phyloP scores from a whole-genome alignment of 2,797 vertebrate species.

The Pangasius sanitwongsei region DNA sequence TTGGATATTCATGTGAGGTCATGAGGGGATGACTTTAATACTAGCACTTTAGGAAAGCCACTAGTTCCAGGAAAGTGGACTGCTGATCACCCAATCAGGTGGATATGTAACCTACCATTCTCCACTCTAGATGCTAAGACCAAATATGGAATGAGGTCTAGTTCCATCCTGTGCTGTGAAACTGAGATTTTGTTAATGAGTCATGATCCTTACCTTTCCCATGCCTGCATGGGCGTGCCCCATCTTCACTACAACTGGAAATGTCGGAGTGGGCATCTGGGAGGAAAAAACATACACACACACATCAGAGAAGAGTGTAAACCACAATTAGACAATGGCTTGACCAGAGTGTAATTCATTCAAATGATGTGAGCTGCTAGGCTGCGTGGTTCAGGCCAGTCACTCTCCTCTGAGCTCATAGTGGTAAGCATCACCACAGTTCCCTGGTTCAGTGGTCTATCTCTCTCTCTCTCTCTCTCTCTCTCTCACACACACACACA shows the following conservation, averaged over 20 bases:
- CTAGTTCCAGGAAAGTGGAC: neutral
- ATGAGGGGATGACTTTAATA: neutral
- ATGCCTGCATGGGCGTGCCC: constrained; percentile 93
- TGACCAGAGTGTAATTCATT: constrained; percentile 18
- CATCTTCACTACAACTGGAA: constrained; percentile 93
- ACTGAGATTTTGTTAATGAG: neutral
- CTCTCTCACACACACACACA: neutral
- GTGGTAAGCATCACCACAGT: neutral
- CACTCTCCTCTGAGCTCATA: constrained; percentile 27
- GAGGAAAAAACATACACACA: constrained; percentile 6
- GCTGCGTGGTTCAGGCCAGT: neutral
- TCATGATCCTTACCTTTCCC: constrained; percentile 85
- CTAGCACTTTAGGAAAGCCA: neutral
- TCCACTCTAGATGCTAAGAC: neutral
- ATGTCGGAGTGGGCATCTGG: constrained; percentile 81
- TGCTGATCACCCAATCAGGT: neutral
- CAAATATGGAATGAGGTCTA: neutral
- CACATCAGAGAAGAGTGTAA: constrained; percentile 31
- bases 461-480: neutral
- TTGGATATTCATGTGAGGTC: neutral
- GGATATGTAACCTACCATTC: neutral
- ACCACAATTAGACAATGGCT: neutral
- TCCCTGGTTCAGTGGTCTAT: neutral
- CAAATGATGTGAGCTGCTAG: neutral
- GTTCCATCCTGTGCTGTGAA: neutral